phyloP scores from a whole-genome alignment of 2,113 vertebrate genomes.

The Eurystomus gularis region DNA sequence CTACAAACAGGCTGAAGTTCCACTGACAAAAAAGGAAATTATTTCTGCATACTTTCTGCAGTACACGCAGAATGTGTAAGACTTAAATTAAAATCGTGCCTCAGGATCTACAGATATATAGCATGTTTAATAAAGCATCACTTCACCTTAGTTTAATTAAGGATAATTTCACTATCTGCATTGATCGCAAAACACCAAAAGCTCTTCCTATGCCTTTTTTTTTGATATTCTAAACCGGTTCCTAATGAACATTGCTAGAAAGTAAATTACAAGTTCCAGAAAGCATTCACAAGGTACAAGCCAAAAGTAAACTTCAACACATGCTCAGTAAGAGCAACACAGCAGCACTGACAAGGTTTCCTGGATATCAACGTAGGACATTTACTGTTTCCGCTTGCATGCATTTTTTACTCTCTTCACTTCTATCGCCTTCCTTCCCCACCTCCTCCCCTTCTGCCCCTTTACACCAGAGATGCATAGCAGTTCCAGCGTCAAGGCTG shows the following conservation, averaged over 20 bases:
- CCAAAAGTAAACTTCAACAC: not conserved
- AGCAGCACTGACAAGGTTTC: not conserved
- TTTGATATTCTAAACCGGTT: not conserved
- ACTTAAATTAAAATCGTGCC: constrained; percentile 39
- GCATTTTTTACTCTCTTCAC: not conserved
- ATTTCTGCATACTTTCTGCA: not conserved
- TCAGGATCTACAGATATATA: not conserved
- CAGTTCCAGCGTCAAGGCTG: not conserved
- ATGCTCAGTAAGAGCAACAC: accelerated
- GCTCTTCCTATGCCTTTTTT: not conserved
- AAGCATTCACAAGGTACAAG: constrained; percentile 6
- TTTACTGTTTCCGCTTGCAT: not conserved
- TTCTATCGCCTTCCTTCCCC: not conserved
- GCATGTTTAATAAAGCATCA: not conserved
- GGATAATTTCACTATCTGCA: constrained; percentile 30
- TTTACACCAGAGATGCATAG: not conserved
- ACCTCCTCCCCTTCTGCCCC: not conserved
- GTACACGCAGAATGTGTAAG: not conserved
- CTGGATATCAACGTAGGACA: not conserved
- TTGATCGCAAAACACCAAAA: not conserved
- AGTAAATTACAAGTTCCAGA: not conserved
- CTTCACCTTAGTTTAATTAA: constrained; percentile 28
- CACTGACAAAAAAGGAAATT: not conserved
- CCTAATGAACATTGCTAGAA: not conserved
- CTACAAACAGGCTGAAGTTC: not conserved